Base-by-base conservation (phyloP, 2,113 vertebrate species). In the Rissa tridactyla region DNA sequence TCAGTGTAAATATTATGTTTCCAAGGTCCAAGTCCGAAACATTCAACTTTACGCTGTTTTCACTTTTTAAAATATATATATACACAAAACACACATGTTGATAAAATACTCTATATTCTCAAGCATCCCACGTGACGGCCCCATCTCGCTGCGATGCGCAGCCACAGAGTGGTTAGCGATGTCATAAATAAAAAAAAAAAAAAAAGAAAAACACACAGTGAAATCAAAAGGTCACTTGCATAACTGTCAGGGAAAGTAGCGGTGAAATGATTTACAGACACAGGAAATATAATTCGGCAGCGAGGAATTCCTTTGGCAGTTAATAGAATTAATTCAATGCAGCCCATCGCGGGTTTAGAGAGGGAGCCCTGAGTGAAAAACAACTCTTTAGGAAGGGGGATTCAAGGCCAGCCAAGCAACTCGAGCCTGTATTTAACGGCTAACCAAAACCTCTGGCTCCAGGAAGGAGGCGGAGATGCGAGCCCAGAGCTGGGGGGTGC, bases 181-280 rank as follows among this genome's bases (percentile, higher is more conserved):
- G 82, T 88, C 94, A 97, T 94, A 94, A 94, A 78, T 94, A 87
- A 94, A 86, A 34, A 85, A 77, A 80, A 91, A 73, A 77, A 90
- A 29, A 85, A 78, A 80, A 90, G 38, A 78, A 46, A 46, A 8
- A 17, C 17, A 72, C 90, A 82, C 44, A 38, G 94, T 52, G 57
- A 96, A 98, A 98, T 95, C 92, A 91, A 97, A 97, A 98, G 96
- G 94, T 97, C 96, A 96, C 94, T 98, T 97, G 95, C 96, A 94
- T 95, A 97, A 97, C 91, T 94, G 77, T 84, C 96, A 97, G 77
- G 40, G 76, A 96, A 93, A 84, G 91, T 86, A 95, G 71, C 8
- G 2, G 64, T 49, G 75, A 92, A 90, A 95, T 96, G 96, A 97
- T 98, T 98, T 97, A 97, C 90, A 96, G 92, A 96, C 90, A 70